Evolutionary conservation across 2,888 invertebrate species (phyloP).

Genomic region (Phragmatobia fuliginosa): DNA sequence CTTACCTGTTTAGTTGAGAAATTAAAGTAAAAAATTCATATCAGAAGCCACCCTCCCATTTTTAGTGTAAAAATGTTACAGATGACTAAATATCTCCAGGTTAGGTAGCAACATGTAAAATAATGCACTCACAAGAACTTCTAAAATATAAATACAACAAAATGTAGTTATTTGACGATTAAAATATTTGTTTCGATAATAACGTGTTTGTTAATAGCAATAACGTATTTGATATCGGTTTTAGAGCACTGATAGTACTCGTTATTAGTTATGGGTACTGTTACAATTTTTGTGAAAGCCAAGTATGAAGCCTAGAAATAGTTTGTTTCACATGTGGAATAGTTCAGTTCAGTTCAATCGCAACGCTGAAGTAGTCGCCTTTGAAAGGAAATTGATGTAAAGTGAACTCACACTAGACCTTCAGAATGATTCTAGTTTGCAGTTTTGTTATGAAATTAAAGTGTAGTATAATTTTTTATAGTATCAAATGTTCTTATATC

Average conservation of each 20-base stretch:
- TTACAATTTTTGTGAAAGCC: background rate
- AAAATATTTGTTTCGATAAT: background rate
- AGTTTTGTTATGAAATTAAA: background rate
- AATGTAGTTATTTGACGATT: background rate
- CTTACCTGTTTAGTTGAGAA: background rate
- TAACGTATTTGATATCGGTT: background rate
- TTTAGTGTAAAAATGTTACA: background rate
- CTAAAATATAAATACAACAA: background rate
- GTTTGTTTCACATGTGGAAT: too few relatives aligned
- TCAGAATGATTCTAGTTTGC: background rate
- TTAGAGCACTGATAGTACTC: background rate
- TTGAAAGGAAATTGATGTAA: background rate
- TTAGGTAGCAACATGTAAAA: constrained; percentile 6
- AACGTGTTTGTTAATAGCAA: background rate
- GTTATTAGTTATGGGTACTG: background rate
- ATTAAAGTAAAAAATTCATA: background rate
- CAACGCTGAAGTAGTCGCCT: too few relatives aligned
- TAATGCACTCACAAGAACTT: constrained; percentile 5
- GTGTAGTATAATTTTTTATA: background rate
- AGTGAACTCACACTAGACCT: background rate
- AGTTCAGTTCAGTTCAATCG: too few relatives aligned
- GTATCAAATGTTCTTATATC: background rate
- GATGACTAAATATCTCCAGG: background rate
- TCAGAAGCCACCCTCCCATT: background rate
- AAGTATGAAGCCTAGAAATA: background rate